These are phyloP conservation scores for Phytoseiulus persimilis DNA, from an alignment of 2,888 invertebrate species.

Conservation along the genomic window DNA sequence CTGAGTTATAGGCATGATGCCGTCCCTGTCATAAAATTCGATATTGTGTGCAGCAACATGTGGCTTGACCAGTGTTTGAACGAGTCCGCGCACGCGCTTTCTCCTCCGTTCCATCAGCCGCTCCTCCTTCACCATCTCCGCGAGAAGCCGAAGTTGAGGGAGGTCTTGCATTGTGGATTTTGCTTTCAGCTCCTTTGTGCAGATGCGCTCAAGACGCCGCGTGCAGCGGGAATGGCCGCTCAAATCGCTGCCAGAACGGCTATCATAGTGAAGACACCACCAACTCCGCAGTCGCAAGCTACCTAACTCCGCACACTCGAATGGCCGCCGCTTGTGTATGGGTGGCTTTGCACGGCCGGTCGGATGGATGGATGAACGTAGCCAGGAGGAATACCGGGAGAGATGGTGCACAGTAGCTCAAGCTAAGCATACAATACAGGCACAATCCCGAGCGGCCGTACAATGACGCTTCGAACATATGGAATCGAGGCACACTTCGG, in stretches of 20 bases:
- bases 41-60: background rate
- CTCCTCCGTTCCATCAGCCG: background rate
- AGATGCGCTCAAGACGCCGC: background rate
- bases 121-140: background rate
- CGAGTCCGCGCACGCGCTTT: background rate
- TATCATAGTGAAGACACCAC: background rate
- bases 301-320: background rate
- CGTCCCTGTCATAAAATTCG: background rate
- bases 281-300: background rate
- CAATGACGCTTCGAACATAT: background rate
- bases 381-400: background rate
- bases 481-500: background rate
- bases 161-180: background rate
- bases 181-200: background rate
- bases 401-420: background rate
- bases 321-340: background rate
- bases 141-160: background rate
- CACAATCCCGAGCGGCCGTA: background rate
- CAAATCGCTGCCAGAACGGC: background rate
- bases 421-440: constrained; percentile 5
- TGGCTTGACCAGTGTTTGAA: background rate
- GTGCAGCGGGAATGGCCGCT: background rate
- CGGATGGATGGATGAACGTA: background rate
- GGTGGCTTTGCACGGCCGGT: background rate
- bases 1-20: background rate